A percentile compares a stretch with the other conserved stretches of the same genome.
Conservation (phyloP, 2,797 vertebrate genomes). For the Fringilla coelebs region DNA sequence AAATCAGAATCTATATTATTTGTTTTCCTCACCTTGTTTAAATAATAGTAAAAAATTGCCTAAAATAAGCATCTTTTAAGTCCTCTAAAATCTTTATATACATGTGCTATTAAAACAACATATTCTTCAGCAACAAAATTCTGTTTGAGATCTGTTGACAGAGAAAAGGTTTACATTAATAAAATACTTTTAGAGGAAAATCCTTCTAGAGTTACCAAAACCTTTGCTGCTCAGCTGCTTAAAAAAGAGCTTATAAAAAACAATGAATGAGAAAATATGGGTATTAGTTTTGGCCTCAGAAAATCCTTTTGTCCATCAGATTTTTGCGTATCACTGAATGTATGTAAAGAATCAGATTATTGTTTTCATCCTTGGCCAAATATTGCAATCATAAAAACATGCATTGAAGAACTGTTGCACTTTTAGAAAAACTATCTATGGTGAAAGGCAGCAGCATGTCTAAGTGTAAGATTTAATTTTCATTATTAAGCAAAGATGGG, state of each 20-base stretch:
- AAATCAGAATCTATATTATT: not conserved
- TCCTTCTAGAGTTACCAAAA: not conserved
- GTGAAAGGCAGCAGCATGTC: not conserved
- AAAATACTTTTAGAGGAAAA: not conserved
- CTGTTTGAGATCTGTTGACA: not conserved
- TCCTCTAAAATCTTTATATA: not conserved
- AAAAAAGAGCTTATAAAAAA: not conserved
- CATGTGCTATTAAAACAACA: not conserved
- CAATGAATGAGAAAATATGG: not conserved
- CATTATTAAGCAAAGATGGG: not conserved
- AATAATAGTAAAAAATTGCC: not conserved
- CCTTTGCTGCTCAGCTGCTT: not conserved
- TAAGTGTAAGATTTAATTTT: not conserved
- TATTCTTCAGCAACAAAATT: not conserved
- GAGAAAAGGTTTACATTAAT: not conserved
- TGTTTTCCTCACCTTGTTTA: not conserved
- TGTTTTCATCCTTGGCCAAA: conserved; percentile 78
- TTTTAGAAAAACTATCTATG: not conserved
- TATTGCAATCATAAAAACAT: not conserved
- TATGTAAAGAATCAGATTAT: conserved; percentile 67
- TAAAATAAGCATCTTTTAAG: not conserved
- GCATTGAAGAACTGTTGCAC: not conserved
- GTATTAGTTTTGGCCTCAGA: conserved; percentile 74
- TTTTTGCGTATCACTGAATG: conserved; percentile 20
- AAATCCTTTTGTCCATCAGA: conserved; percentile 80